Base-by-base conservation (phyloP, 2,113 vertebrate genomes). In the Heterotis niloticus region DNA sequence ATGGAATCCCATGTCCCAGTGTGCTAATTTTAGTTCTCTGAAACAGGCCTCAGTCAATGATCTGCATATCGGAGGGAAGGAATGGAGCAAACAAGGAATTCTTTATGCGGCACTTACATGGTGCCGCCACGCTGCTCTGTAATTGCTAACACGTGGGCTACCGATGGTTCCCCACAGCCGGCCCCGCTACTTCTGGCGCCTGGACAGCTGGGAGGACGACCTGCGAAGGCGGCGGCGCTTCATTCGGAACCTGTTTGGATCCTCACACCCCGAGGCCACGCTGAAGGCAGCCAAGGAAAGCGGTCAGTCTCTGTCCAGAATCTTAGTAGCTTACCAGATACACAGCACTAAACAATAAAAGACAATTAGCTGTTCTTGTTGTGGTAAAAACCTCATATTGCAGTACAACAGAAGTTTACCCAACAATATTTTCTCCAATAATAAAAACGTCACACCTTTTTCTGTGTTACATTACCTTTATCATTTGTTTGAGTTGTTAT, bases 181-280 rank as follows among this genome's bases (percentile, higher is more conserved):
- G 91, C 95, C 95, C 88, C 94, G 94, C 94, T 95, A 97, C 93
- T 99, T 98, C 94, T 99, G 98, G 97, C 96, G 96, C 94, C 96
- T 99, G 88, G 96, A 99, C 95, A 96, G 96, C 95, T 99, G 98
- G 98, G 98, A 99, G 91, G 98, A 99, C 94, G 96, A 99, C 95
- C 95, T 98, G 94, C 95, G 98, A 94, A 95, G 98, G 91, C 96
- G 98, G 85, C 94, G 95, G 82, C 96, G 97, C 89, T 97, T 99
- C 91, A 92, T 98, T 91, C 95, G 94, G 86, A 98, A 99, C 95
- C 95, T 94, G 87, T 94, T 95, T 62, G 98, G 98, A 93, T 98
- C 96, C 83, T 94, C 94, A 91, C 98, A 99, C 95, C 95, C 96
- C 72, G 96, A 96, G 94, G 97, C 97, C 76, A 92, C 91, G 7